Base-by-base conservation (phyloP, 2,797 vertebrate genomes). In the Ptychobarbus kaznakovi region DNA sequence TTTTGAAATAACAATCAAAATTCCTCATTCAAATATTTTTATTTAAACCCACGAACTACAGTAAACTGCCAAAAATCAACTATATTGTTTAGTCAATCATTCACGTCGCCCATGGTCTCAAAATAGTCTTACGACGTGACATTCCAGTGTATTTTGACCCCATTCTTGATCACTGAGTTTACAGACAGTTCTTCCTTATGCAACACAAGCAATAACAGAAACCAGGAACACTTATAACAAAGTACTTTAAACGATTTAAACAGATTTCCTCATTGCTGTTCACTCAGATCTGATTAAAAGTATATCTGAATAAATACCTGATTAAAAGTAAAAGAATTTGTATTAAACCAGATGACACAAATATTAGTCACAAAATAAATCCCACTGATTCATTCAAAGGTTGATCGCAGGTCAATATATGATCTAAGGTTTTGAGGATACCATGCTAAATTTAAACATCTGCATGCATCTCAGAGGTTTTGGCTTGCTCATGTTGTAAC, bases 61-160 rank as follows among this genome's bases (percentile, higher is more conserved):
- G 22, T 32, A 74, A 22, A 35, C 28, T 12, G 9, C 3, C n/a
- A 32, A 44, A 51, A n/a, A 32, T 28, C 46, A 72, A 22, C 53
- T 20, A 32, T 58, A 58, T 77, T 16, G n/a, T 77, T 56, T 49
- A 40, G 68, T 87, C 66, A 89, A 83, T 88, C 65, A 89, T 88
- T 80, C 53, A 69, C 40, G 3, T 65, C n/a, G 18, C 32, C 28
- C 18, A 25, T 40, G 46, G 51, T 20, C 18, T n/a, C 1, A 16
- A 86, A 66, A 77, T 69, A 58, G 74, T 82, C 66, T 80, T 53
- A 44, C 40, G 77, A 46, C 20, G 0, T 75, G 32, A 76, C 69
- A 77, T 44, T 82, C 32, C 49, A 22, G n/a, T 44, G 85, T 83
- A 82, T 79, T 86, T 88, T 85, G 78, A 89, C 85, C 84, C 63